These are phyloP conservation scores for Euglossa dilemma DNA, from an alignment of 1,140 invertebrate species.

Conservation along the genomic window DNA sequence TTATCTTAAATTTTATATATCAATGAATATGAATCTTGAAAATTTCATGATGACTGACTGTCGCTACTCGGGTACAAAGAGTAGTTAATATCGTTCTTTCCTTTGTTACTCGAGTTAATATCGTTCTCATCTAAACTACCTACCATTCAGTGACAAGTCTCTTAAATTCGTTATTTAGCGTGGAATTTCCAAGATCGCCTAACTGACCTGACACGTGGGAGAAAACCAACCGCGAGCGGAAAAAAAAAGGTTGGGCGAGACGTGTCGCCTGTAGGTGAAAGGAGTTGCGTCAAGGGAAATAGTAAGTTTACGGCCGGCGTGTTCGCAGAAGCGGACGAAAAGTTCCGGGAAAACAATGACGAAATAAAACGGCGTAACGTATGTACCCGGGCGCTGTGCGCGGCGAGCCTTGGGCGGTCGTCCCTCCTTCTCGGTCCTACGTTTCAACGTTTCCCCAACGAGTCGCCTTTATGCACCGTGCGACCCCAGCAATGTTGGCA, in stretches of 20 bases:
- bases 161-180: too few species aligned
- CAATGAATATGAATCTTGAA: too few species aligned
- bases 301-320: constrained; percentile 55
- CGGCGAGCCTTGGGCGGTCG: constrained; percentile 32
- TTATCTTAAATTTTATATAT: too few species aligned
- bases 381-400: constrained; percentile 52
- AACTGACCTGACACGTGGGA: too few species aligned
- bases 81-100: too few species aligned
- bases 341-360: constrained; percentile 66
- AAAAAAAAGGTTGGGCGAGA: constrained; percentile 14
- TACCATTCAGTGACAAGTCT: too few species aligned
- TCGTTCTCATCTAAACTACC: too few species aligned
- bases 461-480: constrained; percentile 54
- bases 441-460: constrained; percentile 48
- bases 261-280: constrained; percentile 48
- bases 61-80: too few species aligned
- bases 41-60: too few species aligned
- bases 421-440: constrained; percentile 21
- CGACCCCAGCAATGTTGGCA: constrained; percentile 45
- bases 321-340: constrained; percentile 51
- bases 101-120: too few species aligned
- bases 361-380: constrained; percentile 63
- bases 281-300: constrained; percentile 54
- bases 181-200: too few species aligned
- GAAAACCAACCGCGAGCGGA: constrained; percentile 12